A percentile compares a stretch with the other conserved stretches of the same genome.
Conservation (phyloP, 1,140 invertebrate species). For the Hylaeus volcanicus region DNA sequence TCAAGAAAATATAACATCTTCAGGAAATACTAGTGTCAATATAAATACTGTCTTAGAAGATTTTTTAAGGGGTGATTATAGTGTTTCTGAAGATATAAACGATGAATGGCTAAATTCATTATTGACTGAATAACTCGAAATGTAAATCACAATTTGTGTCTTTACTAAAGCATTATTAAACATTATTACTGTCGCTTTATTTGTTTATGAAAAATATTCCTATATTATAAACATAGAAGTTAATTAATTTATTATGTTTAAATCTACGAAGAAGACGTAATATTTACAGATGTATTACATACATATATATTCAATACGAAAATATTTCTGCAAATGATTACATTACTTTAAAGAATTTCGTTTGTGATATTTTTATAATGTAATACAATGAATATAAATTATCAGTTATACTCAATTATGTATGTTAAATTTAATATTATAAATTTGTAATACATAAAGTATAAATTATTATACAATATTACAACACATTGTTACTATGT, state of each 20-base stretch:
- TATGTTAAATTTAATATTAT: not conserved
- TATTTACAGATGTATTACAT: not conserved
- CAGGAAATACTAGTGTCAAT: not conserved
- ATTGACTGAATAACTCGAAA: not conserved
- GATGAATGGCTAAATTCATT: constrained; percentile 46
- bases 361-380: too few species aligned
- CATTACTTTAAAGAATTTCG: too few species aligned
- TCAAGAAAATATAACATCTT: not conserved
- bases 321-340: too few species aligned
- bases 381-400: too few species aligned
- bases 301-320: too few species aligned
- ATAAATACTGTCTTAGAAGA: constrained; percentile 35
- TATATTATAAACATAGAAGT: not conserved
- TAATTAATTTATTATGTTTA: not conserved
- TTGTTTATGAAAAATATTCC: not conserved
- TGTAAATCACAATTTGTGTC: not conserved
- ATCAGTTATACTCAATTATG: too few species aligned
- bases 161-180: not conserved
- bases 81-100: constrained; percentile 12
- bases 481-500: too few species aligned
- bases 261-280: not conserved
- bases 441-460: not conserved
- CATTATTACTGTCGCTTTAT: not conserved
- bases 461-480: too few species aligned
- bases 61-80: constrained; percentile 6